Base-by-base conservation (phyloP, 2,113 vertebrate species). In the Callospermophilus lateralis region DNA sequence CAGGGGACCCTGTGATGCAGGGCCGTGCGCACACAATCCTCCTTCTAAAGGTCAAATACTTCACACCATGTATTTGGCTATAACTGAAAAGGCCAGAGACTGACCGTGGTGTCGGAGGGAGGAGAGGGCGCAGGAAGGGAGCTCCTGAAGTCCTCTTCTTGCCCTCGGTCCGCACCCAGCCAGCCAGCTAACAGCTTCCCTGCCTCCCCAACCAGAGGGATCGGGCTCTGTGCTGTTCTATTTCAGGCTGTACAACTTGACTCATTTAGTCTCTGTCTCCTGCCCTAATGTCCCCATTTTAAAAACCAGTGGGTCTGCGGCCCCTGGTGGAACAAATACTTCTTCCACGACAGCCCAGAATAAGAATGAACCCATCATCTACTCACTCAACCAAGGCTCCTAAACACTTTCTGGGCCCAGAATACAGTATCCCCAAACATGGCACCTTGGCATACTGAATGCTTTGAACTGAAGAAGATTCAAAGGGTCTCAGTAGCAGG, bases 141-240 rank as follows among this genome's bases (percentile, higher is more conserved):
- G 19, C 34, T 17, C 19, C 30, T 42, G 30, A 30, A 32, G 76
- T 74, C 45, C 8, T 30, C 26, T 16, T 91, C 79, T 63, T 13
- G 67, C 32, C 9, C 34, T 48, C 0, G 0, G 81, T 88, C 92
- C 95, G 97, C 94, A 93, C 84, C 34, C 81, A 76, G 58, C 48
- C 79, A 96, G 95, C 95, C 95, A 91, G 90, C 95, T 95, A 96
- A 94, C 61, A 95, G 93, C 92, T 97, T 95, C 92, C 97, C 90
- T 90, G 96, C 95, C 89, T 79, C 93, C 77, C 53, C 87, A 16
- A 37, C 89, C 61, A 51, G 32, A 84, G 84, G 26, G 30, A 92
- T 53, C 28, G 79, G 77, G 92, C 89, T 84, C 77, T 88, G 22
- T 65, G 86, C 96, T 68, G 76, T 42, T 90, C 68, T 15, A 61